Evolutionary conservation across 2,888 invertebrate species (phyloP).

Genomic region (Petrolisthes manimaculis): DNA sequence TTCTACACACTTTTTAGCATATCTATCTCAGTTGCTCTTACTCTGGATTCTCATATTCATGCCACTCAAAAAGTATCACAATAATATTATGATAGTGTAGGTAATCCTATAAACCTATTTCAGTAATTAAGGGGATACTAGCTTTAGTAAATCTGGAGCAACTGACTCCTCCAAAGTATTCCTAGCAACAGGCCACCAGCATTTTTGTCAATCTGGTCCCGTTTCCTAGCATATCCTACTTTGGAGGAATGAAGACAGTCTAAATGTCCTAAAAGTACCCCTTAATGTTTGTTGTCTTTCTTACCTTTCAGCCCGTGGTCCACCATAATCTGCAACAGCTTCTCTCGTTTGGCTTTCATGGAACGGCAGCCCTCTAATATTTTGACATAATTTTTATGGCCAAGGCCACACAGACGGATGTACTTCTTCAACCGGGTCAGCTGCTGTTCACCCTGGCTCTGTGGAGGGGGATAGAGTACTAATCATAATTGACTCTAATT

Average conservation of each 20-base stretch:
- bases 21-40: not conserved
- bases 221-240: no score
- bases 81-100: not conserved
- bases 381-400: slow-evolving; percentile 39
- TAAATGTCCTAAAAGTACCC: not conserved
- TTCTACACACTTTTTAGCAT: not conserved
- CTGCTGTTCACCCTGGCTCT: slow-evolving; percentile 10
- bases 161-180: no score
- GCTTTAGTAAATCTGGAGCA: no score
- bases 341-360: slow-evolving; percentile 53
- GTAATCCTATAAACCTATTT: no score
- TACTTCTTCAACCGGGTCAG: slow-evolving; percentile 43
- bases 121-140: no score
- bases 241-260: no score
- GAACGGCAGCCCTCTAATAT: slow-evolving; percentile 63
- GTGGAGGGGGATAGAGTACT: no score
- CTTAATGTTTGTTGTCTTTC: not conserved
- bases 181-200: no score
- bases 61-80: not conserved
- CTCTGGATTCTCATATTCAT: no score
- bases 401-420: slow-evolving; percentile 36
- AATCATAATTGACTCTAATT: no score
- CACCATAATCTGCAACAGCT: slow-evolving; percentile 55
- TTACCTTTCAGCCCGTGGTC: slow-evolving; percentile 66
- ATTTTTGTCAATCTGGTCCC: no score